Conservation (phyloP, 1,140 invertebrate genomes). For the Drosophila equinoxialis region DNA sequence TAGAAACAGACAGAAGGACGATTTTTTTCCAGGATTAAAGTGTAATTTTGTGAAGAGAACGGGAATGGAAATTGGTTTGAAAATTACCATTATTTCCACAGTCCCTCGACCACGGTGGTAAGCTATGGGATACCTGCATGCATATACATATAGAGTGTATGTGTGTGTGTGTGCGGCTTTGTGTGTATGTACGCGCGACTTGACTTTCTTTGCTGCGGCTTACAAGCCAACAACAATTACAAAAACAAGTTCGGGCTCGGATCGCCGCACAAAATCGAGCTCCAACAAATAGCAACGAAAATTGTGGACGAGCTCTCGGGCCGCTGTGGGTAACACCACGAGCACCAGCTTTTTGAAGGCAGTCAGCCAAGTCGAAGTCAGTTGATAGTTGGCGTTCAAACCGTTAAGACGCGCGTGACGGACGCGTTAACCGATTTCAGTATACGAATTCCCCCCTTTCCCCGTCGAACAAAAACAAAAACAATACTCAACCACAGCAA, state of each 20-base stretch:
- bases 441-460: neutral
- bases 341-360: constrained; percentile 36
- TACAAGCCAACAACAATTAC: constrained; percentile 23
- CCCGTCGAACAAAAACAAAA: constrained; percentile 13
- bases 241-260: constrained; percentile 56
- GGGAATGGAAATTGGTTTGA: too few species aligned
- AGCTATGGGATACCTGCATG: neutral
- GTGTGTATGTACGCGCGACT: constrained; percentile 52
- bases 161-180: neutral
- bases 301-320: constrained; percentile 22
- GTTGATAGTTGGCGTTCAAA: constrained; percentile 67
- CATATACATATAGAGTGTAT: neutral
- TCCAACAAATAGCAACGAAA: constrained; percentile 17
- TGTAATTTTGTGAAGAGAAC: too few species aligned
- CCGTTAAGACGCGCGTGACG: constrained; percentile 67
- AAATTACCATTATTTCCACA: too few species aligned
- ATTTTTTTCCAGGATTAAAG: too few species aligned
- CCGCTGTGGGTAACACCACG: neutral
- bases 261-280: constrained; percentile 42
- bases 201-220: constrained; percentile 72
- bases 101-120: neutral
- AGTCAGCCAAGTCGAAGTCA: constrained; percentile 57
- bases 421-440: constrained; percentile 23
- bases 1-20: too few species aligned
- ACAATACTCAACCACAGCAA: neutral